These are phyloP conservation scores for Selenia dentaria DNA, from an alignment of 2,888 invertebrate species.

Conservation along the genomic window DNA sequence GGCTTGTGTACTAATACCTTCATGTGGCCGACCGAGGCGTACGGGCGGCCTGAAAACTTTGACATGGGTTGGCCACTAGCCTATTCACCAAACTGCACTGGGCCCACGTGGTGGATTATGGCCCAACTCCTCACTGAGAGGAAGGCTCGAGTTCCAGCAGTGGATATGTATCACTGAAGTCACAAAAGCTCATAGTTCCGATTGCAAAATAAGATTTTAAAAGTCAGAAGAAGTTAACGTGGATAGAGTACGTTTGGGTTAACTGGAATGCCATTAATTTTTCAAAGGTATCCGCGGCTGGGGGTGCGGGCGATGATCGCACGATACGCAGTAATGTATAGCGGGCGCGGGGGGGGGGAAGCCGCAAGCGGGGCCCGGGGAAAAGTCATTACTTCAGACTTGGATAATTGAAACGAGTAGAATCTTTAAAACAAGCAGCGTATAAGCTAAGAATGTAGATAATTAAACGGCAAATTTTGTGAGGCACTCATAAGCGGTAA, in stretches of 20 bases:
- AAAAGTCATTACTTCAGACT: slow-evolving; percentile 21
- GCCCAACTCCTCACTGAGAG: too few species aligned
- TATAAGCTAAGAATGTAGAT: slow-evolving; percentile 54
- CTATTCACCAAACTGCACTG: too few species aligned
- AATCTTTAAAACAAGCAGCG: slow-evolving; percentile 39
- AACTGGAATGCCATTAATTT: slow-evolving; percentile 15
- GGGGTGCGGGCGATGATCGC: background rate
- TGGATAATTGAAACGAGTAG: slow-evolving; percentile 40
- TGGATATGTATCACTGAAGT: too few species aligned
- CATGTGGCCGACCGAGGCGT: too few species aligned
- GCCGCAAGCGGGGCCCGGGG: slow-evolving; percentile 16
- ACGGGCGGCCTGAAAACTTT: too few species aligned
- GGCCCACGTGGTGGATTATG: too few species aligned
- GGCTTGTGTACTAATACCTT: too few species aligned
- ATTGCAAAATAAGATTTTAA: too few species aligned
- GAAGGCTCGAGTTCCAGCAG: too few species aligned
- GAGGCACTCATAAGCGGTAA: slow-evolving; percentile 57
- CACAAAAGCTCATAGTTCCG: too few species aligned
- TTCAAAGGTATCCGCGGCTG: slow-evolving; percentile 4
- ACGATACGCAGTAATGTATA: background rate
- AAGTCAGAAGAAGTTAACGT: too few species aligned
- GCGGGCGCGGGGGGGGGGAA: slow-evolving; percentile 10
- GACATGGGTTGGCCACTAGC: too few species aligned
- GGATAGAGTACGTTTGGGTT: background rate
- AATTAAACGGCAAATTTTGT: slow-evolving; percentile 63